phyloP scores from a whole-genome alignment of 2,888 invertebrate genomes.

The Machimus rusticus region DNA sequence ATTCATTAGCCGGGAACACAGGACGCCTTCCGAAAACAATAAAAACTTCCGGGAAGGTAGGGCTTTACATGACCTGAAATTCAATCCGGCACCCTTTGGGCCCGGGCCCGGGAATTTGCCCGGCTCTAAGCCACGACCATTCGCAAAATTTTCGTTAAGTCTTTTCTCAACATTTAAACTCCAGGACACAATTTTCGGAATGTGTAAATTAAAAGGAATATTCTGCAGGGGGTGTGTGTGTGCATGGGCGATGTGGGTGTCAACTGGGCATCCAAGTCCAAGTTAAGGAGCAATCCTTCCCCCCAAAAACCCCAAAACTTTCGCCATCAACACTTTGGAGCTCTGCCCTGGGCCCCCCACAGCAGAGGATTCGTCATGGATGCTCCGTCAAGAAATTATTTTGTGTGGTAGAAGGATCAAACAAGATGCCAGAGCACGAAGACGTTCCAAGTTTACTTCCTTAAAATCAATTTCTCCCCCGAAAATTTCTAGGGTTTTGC shows the following conservation, averaged over 20 bases:
- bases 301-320: not conserved
- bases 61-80: not conserved
- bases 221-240: not conserved
- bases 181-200: not conserved
- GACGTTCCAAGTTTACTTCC: not conserved
- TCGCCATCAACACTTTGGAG: not conserved
- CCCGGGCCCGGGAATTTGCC: not conserved
- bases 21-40: not conserved
- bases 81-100: not conserved
- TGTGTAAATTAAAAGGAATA: not conserved
- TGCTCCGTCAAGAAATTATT: not conserved
- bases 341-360: not conserved
- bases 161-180: not conserved
- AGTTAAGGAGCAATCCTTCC: not conserved
- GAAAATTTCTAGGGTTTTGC: not conserved
- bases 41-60: not conserved
- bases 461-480: not conserved
- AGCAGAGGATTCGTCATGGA: not conserved
- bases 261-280: not conserved
- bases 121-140: not conserved
- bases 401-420: not conserved
- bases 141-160: not conserved
- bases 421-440: not conserved
- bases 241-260: not conserved
- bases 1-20: not conserved